A percentile compares a stretch with the other conserved stretches of the same genome.
phyloP scores from a whole-genome alignment of 2,113 vertebrate genomes.

The Asarcornis scutulata region DNA sequence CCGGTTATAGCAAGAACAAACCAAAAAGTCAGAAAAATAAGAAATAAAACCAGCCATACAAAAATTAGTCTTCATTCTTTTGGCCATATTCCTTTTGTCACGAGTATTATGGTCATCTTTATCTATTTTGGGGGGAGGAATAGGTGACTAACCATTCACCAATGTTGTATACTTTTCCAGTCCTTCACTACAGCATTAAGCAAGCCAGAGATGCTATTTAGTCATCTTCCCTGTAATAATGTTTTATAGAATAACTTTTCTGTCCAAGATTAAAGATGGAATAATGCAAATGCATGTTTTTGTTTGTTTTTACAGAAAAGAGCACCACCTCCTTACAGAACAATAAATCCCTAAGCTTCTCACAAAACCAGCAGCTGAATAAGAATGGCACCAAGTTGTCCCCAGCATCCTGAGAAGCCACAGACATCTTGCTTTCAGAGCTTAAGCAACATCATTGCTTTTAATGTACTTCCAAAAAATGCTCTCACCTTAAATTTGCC shows the following conservation, averaged over 20 bases:
- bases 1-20: background rate
- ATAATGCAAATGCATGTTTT: background rate
- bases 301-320: background rate
- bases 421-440: background rate
- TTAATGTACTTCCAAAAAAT: background rate
- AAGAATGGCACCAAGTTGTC: background rate
- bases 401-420: background rate
- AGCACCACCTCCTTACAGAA: background rate
- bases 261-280: background rate
- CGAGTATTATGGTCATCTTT: background rate
- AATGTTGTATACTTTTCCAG: background rate
- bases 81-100: background rate
- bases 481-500: background rate
- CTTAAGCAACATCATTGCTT: accelerated
- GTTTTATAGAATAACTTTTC: background rate
- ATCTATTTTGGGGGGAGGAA: background rate
- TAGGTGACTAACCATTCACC: background rate
- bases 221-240: background rate
- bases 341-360: background rate
- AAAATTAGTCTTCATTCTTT: background rate
- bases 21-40: background rate
- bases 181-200: background rate
- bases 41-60: background rate
- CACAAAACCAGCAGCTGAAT: background rate
- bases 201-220: background rate